Base-by-base conservation (phyloP, 2,113 vertebrate genomes). In the Paralichthys olivaceus region DNA sequence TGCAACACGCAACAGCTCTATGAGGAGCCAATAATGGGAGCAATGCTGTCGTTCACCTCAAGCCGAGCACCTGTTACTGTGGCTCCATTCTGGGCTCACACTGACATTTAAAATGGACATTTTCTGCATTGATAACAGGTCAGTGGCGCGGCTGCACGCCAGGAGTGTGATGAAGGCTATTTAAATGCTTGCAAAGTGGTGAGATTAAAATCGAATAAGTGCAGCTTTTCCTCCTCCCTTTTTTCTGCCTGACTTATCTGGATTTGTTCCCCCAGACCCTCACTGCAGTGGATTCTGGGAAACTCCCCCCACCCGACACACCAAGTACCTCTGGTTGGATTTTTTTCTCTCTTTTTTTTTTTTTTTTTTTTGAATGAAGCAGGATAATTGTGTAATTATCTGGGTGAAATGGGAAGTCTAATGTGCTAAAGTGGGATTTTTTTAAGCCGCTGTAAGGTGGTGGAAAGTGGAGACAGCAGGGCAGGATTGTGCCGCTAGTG, bases 161-260 rank as follows among this genome's bases (percentile, higher is more conserved):
- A 94, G 95, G 91, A 95, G 95, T 95, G 80, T 96, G 95, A 96
- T 96, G 95, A 97, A 96, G 96, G 94, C 95, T 96, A 96, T 97
- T 98, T 97, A 97, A 98, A 97, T 96, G 96, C 95, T 96, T 95
- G 94, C 95, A 98, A 97, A 98, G 96, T 97, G 96, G 94, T 83
- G 89, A 98, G 96, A 98, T 98, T 97, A 97, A 96, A 98, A 98
- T 97, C 96, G 94, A 96, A 96, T 96, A 96, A 96, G 95, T 95
- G 94, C 94, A 91, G 94, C 93, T 40, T 95, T 95, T 94, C 94
- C 53, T 29, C 79, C 76, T 72, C 73, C 78, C 64, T 79, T 90
- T 85, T 80, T 91, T 85, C 86, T 92, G 90, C 89, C 91, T 89
- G 87, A 92, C 88, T 93, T 92, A 93, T 93, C 92, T 97, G 95